These are phyloP conservation scores for Yasuhikotakia modesta DNA, from an alignment of 2,797 vertebrate genomes.

Conservation along the genomic window DNA sequence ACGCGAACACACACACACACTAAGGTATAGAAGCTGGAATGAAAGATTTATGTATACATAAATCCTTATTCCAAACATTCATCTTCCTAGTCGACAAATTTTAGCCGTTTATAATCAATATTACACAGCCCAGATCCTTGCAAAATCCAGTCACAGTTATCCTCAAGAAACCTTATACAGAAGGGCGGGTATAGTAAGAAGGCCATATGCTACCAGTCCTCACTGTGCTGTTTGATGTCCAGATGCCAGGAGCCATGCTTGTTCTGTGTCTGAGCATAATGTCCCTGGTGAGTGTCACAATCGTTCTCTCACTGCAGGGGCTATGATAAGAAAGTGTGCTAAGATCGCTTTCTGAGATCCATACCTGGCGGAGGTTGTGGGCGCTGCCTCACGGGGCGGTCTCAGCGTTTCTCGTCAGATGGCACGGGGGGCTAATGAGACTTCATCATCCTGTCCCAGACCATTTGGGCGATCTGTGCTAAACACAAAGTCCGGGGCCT, in stretches of 20 bases:
- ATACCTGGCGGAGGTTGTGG: slow-evolving; percentile 39
- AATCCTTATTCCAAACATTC: not conserved
- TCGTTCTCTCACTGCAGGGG: slow-evolving; percentile 5
- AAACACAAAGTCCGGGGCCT: slow-evolving; percentile 52
- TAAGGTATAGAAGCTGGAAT: not conserved
- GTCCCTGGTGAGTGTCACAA: slow-evolving; percentile 43
- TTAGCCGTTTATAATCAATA: slow-evolving; percentile 7
- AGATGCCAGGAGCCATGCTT: slow-evolving; percentile 69
- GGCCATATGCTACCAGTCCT: slow-evolving; percentile 67
- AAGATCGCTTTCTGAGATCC: slow-evolving; percentile 26
- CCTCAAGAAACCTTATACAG: slow-evolving; percentile 26
- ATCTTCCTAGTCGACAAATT: not conserved
- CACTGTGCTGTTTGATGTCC: slow-evolving; percentile 67
- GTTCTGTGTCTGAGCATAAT: slow-evolving; percentile 62
- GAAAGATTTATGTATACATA: not conserved
- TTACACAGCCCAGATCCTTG: slow-evolving; percentile 38
- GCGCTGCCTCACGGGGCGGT: slow-evolving; percentile 43
- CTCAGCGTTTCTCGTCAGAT: slow-evolving; percentile 55
- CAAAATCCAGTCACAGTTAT: slow-evolving; percentile 23
- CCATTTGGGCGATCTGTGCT: slow-evolving; percentile 59
- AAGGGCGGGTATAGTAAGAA: slow-evolving; percentile 57
- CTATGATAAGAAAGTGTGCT: slow-evolving; percentile 22
- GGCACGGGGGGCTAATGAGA: slow-evolving; percentile 61
- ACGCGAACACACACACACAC: too few relatives aligned
- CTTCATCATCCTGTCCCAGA: slow-evolving; percentile 62